phyloP scores from a whole-genome alignment of 2,797 vertebrate genomes.

The Pristis pectinata region DNA sequence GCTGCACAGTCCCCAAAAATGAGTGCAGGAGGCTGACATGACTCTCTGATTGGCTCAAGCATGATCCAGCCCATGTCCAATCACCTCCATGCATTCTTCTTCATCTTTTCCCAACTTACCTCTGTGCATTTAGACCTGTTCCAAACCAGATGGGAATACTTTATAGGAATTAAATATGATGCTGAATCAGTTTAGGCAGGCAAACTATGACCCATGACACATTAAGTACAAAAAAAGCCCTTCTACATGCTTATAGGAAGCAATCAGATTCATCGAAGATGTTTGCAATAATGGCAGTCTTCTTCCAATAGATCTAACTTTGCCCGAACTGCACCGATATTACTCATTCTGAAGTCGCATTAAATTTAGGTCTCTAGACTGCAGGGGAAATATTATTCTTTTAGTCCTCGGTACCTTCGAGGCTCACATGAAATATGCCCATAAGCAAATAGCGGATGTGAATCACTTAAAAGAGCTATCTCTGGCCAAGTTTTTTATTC shows the following conservation, averaged over 20 bases:
- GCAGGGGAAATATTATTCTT: neutral
- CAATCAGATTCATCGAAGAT: neutral
- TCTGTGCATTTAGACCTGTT: neutral
- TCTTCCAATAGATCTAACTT: neutral
- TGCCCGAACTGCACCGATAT: neutral
- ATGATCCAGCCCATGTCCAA: no score
- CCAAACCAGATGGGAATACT: neutral
- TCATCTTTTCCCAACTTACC: neutral
- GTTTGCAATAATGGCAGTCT: neutral
- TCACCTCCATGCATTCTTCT: no score
- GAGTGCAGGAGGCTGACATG: no score
- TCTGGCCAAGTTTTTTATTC: neutral
- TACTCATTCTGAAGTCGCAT: conserved; percentile 20
- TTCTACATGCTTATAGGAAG: neutral
- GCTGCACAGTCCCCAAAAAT: no score
- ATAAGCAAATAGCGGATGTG: neutral
- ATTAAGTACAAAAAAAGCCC: no score
- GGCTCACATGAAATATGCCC: neutral
- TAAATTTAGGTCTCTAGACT: neutral
- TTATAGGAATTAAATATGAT: neutral
- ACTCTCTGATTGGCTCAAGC: no score
- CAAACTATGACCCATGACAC: no score
- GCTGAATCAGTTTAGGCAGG: no score
- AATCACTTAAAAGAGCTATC: neutral
- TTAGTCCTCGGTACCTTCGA: neutral